phyloP scores from a whole-genome alignment of 2,113 vertebrate genomes.

The Xyliphius kryptos region DNA sequence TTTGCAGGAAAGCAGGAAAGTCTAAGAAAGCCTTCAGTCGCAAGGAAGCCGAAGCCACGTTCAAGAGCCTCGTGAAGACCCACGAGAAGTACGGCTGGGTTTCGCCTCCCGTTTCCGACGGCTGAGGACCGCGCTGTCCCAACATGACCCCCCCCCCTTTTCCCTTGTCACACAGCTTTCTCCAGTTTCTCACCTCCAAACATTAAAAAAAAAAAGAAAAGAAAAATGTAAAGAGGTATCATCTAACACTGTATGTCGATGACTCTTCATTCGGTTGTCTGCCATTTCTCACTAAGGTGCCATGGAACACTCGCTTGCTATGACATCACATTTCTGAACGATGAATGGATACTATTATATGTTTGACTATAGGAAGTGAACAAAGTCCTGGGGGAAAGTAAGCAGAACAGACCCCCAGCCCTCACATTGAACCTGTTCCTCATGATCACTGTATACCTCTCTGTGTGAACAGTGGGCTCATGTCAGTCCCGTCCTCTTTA shows the following conservation, averaged over 20 bases:
- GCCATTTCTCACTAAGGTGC: slow-evolving; percentile 63
- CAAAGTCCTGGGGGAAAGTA: too few species aligned
- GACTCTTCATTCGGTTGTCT: slow-evolving; percentile 54
- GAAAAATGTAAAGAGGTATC: too few species aligned
- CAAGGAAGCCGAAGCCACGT: slow-evolving; percentile 97
- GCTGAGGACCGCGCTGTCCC: too few species aligned
- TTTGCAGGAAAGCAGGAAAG: slow-evolving; percentile 97
- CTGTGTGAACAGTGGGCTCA: too few species aligned
- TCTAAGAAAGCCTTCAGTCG: slow-evolving; percentile 99
- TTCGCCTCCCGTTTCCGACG: slow-evolving; percentile 92
- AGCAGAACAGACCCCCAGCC: too few species aligned
- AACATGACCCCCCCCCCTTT: too few species aligned
- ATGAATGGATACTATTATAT: too few species aligned
- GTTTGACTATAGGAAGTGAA: too few species aligned
- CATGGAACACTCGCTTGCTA: slow-evolving; percentile 63
- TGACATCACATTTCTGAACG: slow-evolving; percentile 71
- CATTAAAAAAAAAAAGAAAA: slow-evolving; percentile 48
- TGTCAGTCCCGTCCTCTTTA: too few species aligned
- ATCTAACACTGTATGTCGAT: slow-evolving; percentile 67
- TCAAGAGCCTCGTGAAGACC: slow-evolving; percentile 99
- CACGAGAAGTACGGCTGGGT: slow-evolving; percentile 99
- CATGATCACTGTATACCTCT: too few species aligned
- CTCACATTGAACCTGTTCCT: too few species aligned
- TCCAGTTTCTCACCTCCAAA: slow-evolving; percentile 43
- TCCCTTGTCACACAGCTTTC: slow-evolving; percentile 30